Conservation (phyloP, 2,113 vertebrate species). For the Puntigrus tetrazona region DNA sequence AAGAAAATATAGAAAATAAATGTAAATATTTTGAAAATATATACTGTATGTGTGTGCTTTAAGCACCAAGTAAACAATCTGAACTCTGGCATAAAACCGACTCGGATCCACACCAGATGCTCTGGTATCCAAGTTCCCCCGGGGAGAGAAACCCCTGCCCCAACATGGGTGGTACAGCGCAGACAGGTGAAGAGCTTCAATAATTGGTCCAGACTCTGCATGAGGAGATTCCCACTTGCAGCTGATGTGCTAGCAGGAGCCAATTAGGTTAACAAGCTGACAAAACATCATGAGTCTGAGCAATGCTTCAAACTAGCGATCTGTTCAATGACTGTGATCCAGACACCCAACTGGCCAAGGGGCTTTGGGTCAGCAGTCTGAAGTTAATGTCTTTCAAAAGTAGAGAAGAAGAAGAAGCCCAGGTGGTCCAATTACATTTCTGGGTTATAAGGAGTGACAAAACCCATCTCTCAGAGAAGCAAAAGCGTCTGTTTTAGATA, state of each 20-base stretch:
- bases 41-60: too few species aligned
- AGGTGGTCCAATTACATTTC: constrained; percentile 45
- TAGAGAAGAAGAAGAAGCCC: neutral
- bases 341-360: constrained; percentile 13
- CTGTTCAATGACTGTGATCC: constrained; percentile 27
- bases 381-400: constrained; percentile 37
- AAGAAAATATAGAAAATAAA: too few species aligned
- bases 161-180: neutral
- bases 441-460: constrained; percentile 11
- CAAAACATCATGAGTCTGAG: constrained; percentile 49
- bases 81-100: neutral
- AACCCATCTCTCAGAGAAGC: neutral
- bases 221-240: constrained; percentile 28
- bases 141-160: neutral
- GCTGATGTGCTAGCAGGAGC: constrained; percentile 43
- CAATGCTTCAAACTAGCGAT: constrained; percentile 2
- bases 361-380: constrained; percentile 9
- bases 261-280: constrained; percentile 60
- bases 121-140: neutral
- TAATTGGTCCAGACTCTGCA: constrained; percentile 48
- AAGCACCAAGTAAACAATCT: neutral
- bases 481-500: constrained; percentile 1
- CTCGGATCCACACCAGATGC: neutral
- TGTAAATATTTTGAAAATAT: too few species aligned
- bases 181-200: constrained; percentile 50